These are phyloP conservation scores for Clarias batrachus DNA, from an alignment of 2,113 vertebrate genomes.

Conservation along the genomic window DNA sequence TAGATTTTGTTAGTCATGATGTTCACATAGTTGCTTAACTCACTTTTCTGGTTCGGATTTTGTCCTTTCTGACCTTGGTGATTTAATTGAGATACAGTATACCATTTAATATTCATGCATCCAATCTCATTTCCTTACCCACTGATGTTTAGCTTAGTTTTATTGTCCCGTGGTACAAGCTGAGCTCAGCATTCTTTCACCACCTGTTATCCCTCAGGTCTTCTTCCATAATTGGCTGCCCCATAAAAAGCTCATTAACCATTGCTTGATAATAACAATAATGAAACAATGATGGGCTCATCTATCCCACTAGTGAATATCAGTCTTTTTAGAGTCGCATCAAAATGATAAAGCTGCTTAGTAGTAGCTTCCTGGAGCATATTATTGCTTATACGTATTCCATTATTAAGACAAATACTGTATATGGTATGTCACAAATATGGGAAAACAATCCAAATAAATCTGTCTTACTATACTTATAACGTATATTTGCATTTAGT, in stretches of 20 bases:
- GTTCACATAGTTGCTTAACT: not conserved
- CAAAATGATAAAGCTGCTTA: not conserved
- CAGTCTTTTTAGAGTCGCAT: not conserved
- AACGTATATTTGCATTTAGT: not conserved
- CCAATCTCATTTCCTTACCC: not conserved
- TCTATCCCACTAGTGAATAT: not conserved
- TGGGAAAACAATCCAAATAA: not conserved
- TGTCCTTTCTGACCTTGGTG: not conserved
- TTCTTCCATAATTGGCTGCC: not conserved
- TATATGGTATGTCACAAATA: not conserved
- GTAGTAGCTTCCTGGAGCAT: not conserved
- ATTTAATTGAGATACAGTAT: not conserved
- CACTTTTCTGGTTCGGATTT: not conserved
- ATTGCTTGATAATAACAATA: not conserved
- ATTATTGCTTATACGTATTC: not conserved
- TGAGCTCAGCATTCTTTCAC: constrained; percentile 26
- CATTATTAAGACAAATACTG: not conserved
- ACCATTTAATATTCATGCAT: not conserved
- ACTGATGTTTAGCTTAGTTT: not conserved
- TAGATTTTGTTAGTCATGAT: not conserved
- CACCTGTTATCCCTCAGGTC: not conserved
- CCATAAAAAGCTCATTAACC: constrained; percentile 10
- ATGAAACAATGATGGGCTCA: not conserved
- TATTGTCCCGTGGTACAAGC: not conserved
- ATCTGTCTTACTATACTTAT: not conserved